phyloP scores from a whole-genome alignment of 2,113 vertebrate species.

The Oncorhynchus masou region DNA sequence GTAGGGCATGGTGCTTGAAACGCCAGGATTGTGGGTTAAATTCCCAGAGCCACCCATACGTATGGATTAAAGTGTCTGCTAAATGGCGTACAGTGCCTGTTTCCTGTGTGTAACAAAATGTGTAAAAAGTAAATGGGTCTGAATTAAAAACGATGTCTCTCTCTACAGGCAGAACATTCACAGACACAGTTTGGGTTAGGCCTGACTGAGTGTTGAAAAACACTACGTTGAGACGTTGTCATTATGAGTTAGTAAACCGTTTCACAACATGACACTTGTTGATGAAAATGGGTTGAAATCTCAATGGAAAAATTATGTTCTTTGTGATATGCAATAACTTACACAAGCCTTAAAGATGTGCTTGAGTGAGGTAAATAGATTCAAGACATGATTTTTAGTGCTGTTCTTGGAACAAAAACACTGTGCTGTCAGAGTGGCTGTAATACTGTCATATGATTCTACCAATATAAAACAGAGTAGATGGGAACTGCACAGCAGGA shows the following conservation, averaged over 20 bases:
- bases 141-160: conserved; percentile 26
- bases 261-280: conserved; percentile 20
- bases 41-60: too few species aligned
- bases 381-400: conserved; percentile 34
- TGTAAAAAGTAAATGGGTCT: too few species aligned
- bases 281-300: conserved; percentile 1
- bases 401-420: conserved; percentile 23
- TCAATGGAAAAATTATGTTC: conserved; percentile 27
- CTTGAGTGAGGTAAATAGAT: conserved; percentile 22
- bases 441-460: not conserved
- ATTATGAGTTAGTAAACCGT: not conserved
- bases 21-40: too few species aligned
- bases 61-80: too few species aligned
- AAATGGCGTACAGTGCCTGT: too few species aligned
- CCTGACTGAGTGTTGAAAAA: conserved; percentile 5
- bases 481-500: conserved; percentile 11
- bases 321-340: conserved; percentile 12
- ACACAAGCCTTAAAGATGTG: conserved; percentile 8
- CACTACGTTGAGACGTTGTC: not conserved
- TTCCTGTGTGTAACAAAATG: too few species aligned
- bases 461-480: not conserved
- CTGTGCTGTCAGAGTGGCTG: not conserved
- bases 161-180: conserved; percentile 38
- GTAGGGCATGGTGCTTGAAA: too few species aligned
- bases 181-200: conserved; percentile 11